These are phyloP conservation scores for Leiothrix lutea DNA, from an alignment of 2,113 vertebrate genomes.

Conservation along the genomic window DNA sequence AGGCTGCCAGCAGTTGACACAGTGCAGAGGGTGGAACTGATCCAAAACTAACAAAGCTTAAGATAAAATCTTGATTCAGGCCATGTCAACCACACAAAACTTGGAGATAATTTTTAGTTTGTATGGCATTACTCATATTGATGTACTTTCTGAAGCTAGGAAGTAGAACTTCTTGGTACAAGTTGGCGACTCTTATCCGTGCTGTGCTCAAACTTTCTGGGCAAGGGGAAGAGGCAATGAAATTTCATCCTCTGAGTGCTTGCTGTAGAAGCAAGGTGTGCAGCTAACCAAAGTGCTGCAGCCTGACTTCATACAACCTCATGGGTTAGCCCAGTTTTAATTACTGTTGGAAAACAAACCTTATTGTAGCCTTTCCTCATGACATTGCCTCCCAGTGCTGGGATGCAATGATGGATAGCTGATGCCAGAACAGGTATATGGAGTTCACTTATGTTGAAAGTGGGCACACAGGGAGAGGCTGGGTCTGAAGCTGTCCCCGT, in stretches of 20 bases:
- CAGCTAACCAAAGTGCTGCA: neutral
- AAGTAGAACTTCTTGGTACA: neutral
- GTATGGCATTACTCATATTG: neutral
- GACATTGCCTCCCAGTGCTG: fast-evolving
- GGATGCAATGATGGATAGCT: neutral
- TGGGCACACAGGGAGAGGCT: fast-evolving
- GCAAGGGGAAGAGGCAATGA: neutral
- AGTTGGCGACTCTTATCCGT: neutral
- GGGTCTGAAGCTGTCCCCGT: neutral
- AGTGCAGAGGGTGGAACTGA: neutral
- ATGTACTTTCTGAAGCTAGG: neutral
- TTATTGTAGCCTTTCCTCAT: neutral
- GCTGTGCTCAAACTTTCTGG: neutral
- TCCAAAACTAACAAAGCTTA: neutral
- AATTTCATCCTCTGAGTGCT: neutral
- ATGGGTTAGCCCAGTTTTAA: neutral
- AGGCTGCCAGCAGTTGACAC: neutral
- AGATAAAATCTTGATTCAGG: neutral
- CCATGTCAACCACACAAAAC: neutral
- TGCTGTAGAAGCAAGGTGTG: neutral
- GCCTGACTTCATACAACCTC: neutral
- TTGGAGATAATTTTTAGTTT: neutral
- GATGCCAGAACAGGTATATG: neutral
- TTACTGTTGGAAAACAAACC: neutral
- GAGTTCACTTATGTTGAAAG: neutral